phyloP scores from a whole-genome alignment of 1,140 invertebrate genomes.

The Rhizoglyphus robini region DNA sequence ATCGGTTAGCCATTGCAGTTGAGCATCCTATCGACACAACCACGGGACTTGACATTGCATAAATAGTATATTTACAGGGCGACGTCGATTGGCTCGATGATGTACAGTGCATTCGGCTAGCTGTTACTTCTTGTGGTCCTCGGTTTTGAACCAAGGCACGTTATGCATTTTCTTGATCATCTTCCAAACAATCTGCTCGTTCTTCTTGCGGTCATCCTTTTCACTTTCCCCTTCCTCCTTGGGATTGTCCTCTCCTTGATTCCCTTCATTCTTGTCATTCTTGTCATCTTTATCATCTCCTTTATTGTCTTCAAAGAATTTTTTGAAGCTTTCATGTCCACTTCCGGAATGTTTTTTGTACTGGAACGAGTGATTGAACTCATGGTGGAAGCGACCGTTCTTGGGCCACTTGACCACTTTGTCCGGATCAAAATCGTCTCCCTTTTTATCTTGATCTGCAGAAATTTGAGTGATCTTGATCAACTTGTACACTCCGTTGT shows the following conservation, averaged over 20 bases:
- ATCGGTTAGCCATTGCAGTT: too few relatives aligned
- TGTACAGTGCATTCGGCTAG: too few relatives aligned
- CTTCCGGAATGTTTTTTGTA: background rate
- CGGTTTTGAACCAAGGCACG: background rate
- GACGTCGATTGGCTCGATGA: too few relatives aligned
- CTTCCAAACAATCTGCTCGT: background rate
- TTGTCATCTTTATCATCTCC: background rate
- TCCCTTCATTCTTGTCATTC: background rate
- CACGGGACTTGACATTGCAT: too few relatives aligned
- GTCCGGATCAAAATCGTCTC: background rate
- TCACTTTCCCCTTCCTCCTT: background rate
- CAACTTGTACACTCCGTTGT: background rate
- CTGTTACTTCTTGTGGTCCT: too few relatives aligned
- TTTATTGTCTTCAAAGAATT: background rate
- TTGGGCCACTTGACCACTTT: background rate
- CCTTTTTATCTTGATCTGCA: background rate
- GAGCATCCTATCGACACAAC: too few relatives aligned
- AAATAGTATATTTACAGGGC: too few relatives aligned
- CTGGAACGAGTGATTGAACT: slow-evolving; percentile 4
- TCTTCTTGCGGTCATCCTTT: background rate
- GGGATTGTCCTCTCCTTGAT: background rate
- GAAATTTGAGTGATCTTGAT: background rate
- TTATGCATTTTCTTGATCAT: background rate
- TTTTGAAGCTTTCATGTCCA: background rate
- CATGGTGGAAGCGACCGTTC: background rate